Base-by-base conservation (phyloP, 2,888 invertebrate species). In the Drosophila emarginata region DNA sequence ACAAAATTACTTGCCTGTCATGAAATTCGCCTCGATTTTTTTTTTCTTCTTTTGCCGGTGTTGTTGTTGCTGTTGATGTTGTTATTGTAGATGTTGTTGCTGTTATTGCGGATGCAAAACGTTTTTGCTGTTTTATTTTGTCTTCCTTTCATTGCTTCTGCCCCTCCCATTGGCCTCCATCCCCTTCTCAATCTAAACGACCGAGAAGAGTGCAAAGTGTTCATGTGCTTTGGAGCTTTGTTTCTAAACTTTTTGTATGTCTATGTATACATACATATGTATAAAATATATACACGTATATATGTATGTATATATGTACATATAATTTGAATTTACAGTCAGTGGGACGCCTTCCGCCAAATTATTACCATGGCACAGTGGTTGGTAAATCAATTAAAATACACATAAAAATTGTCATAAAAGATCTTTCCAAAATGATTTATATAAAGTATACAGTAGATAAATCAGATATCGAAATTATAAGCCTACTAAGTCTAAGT, bases 1-100 rank as follows among this genome's bases (percentile, higher is more conserved):
- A 87, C 86, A 77, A 87, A 85, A 82, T 87, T 87, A 87, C 84
- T 87, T 75, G 87, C 76, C 78, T 85, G 82, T 85, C 87, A 85
- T 85, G 84, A 84, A 82, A 82, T 82, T 85, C 85, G 84, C 79
- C 80, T 78, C 74, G 76, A 77, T 72, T 76, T 76, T 77, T 68
- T 69, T 72, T 61, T 62, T 68, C 64, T 32, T 74, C 61, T 36
- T 40, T 7, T 61, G 52, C 51, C n/a, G n/a, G n/a, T 61, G 23
- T 37, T 59, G 40, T n/a, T 61, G 37, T 58, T 62, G 61, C 67
- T 82, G 2, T 23, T 23, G 23, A n/a, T n/a, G 28, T 28, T 28
- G 28, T 6, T 60, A 37, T 32, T 57, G 40, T 26, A 5, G 26
- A 26, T 61, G 52, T 54, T 61, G 40, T 37, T 59, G 40, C 14